A percentile compares a stretch with the other conserved stretches of the same genome.
phyloP scores from a whole-genome alignment of 2,888 invertebrate genomes.

The Osmoderma eremita region DNA sequence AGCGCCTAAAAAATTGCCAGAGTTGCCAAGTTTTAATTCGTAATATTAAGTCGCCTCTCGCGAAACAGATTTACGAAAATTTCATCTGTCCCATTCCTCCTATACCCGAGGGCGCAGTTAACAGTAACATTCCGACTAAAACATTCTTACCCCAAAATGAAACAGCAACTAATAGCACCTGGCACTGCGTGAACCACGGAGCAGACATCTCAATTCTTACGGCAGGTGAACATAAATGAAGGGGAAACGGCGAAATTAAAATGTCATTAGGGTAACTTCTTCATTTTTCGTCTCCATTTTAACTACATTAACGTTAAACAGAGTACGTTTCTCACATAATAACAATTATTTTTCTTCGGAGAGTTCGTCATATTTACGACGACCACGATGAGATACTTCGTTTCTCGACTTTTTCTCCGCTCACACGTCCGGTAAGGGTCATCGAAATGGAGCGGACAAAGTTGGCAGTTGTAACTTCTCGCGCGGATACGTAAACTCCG shows the following conservation, averaged over 20 bases:
- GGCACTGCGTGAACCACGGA: conserved; percentile 19
- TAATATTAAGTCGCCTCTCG: neutral
- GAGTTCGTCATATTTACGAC: neutral
- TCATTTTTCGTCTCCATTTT: neutral
- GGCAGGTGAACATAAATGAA: neutral
- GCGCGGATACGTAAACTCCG: conserved; percentile 30
- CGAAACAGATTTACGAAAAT: neutral
- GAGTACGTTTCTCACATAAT: too few species aligned
- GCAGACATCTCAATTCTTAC: conserved; percentile 8
- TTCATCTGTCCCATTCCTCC: neutral
- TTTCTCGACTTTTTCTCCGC: neutral
- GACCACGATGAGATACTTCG: neutral
- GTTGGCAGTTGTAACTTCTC: neutral
- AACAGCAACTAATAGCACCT: conserved; percentile 24
- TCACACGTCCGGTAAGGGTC: neutral
- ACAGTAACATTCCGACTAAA: neutral
- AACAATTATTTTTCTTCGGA: neutral
- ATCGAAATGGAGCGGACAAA: neutral
- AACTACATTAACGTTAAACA: too few species aligned
- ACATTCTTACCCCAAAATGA: conserved; percentile 29
- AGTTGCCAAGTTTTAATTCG: conserved; percentile 11
- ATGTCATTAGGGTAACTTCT: conserved; percentile 6
- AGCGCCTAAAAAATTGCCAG: neutral
- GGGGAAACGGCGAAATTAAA: neutral
- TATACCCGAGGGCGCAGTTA: neutral